A percentile compares a stretch with the other conserved stretches of the same genome.
phyloP scores from a whole-genome alignment of 1,140 invertebrate species.

The Anastrepha ludens region DNA sequence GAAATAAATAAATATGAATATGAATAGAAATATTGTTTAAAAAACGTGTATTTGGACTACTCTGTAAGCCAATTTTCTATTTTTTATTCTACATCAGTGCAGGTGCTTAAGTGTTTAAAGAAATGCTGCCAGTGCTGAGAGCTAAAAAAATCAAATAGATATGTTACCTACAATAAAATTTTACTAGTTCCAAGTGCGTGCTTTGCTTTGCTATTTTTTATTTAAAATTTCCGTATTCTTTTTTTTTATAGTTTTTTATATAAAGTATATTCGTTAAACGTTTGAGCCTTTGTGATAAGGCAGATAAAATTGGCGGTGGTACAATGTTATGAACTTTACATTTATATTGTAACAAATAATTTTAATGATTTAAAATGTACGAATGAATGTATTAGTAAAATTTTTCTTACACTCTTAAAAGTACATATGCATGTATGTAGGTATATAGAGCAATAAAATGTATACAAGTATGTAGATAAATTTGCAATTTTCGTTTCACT shows the following conservation, averaged over 20 bases:
- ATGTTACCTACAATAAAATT: not conserved
- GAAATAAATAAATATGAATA: too few species aligned
- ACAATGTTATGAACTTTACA: not conserved
- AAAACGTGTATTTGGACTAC: too few species aligned
- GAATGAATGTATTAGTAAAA: not conserved
- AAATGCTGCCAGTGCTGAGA: not conserved
- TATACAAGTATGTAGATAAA: constrained; percentile 23
- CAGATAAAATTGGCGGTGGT: constrained; percentile 25
- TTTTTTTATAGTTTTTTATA: not conserved
- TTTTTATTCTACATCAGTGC: not conserved
- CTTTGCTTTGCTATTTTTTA: not conserved
- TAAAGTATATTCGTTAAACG: not conserved
- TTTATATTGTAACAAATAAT: not conserved
- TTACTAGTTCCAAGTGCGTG: not conserved
- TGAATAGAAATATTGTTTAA: too few species aligned
- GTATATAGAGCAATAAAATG: constrained; percentile 1
- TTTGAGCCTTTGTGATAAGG: not conserved
- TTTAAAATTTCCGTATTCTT: not conserved
- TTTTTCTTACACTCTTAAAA: not conserved
- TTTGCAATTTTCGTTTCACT: not conserved
- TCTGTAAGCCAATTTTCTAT: not conserved
- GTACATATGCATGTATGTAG: not conserved
- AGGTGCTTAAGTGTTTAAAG: not conserved
- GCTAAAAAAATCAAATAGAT: not conserved
- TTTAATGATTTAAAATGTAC: not conserved